Conservation (phyloP, 2,113 vertebrate genomes). For the Poecile atricapillus region DNA sequence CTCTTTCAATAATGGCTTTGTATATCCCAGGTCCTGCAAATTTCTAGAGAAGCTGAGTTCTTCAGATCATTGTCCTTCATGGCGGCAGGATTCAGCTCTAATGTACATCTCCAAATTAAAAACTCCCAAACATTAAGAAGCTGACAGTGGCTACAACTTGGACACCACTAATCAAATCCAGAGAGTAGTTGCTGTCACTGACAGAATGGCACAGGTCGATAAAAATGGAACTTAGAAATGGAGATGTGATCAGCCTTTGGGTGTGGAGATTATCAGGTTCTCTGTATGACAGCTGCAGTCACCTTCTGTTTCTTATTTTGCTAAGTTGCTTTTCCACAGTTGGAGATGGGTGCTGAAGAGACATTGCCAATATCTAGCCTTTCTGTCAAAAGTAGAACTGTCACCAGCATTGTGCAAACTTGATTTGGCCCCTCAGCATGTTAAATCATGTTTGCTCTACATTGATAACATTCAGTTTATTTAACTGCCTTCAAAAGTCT, state of each 20-base stretch:
- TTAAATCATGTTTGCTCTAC: background rate
- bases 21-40: background rate
- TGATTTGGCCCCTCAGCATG: background rate
- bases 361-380: background rate
- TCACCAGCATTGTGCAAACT: background rate
- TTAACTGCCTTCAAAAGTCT: background rate
- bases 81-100: background rate
- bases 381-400: background rate
- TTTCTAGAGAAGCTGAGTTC: background rate
- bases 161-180: background rate
- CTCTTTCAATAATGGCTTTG: background rate
- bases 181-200: background rate
- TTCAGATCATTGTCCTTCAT: background rate
- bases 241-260: background rate
- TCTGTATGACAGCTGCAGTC: background rate
- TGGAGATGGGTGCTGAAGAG: background rate
- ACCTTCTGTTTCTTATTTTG: background rate
- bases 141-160: background rate
- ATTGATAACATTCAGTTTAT: background rate
- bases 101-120: background rate
- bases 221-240: background rate
- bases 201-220: background rate
- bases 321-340: background rate
- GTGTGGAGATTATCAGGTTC: background rate
- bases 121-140: background rate